A percentile compares a stretch with the other conserved stretches of the same genome.
Conservation (phyloP, 2,888 invertebrate species). For the Leptopilina drosophilae region DNA sequence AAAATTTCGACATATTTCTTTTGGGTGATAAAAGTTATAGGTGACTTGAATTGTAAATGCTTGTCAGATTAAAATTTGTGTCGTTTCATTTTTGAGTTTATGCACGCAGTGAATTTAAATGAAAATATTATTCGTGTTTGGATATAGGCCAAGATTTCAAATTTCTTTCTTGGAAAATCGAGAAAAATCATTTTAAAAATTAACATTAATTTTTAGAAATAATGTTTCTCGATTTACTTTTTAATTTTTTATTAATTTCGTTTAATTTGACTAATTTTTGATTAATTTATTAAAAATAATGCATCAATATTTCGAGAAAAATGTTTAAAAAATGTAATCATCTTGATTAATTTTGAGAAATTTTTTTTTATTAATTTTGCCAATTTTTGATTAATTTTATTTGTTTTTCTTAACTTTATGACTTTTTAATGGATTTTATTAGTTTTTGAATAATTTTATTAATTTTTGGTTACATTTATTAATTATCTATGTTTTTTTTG, state of each 20-base stretch:
- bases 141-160: background rate
- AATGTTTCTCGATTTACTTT: too few relatives aligned
- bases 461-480: background rate
- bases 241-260: too few relatives aligned
- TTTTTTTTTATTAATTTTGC: too few relatives aligned
- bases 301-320: too few relatives aligned
- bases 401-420: too few relatives aligned
- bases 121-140: background rate
- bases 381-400: too few relatives aligned
- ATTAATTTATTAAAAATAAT: too few relatives aligned
- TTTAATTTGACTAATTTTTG: too few relatives aligned
- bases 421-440: background rate
- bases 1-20: background rate
- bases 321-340: too few relatives aligned
- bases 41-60: background rate
- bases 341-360: too few relatives aligned
- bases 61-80: background rate
- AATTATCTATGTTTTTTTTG: background rate
- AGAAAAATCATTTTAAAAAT: background rate
- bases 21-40: background rate
- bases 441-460: too few relatives aligned
- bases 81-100: conserved; percentile 1
- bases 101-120: conserved; percentile 8
- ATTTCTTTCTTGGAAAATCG: background rate
- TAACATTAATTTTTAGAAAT: too few relatives aligned